These are phyloP conservation scores for Punctoribates punctum DNA, from an alignment of 2,888 invertebrate species.

Conservation along the genomic window DNA sequence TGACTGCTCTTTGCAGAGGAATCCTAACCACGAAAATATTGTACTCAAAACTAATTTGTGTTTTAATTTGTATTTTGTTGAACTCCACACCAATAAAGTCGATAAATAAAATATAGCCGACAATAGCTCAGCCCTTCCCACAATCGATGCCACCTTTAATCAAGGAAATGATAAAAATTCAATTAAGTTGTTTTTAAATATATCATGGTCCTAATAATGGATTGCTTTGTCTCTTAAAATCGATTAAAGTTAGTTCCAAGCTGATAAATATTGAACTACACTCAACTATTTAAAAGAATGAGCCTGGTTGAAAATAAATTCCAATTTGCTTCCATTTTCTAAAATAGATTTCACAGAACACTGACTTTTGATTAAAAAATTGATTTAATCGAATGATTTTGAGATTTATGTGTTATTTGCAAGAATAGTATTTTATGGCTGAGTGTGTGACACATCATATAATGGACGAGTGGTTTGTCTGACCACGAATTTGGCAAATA, in stretches of 20 bases:
- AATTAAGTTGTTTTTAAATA: neutral
- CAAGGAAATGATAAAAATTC: neutral
- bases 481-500: no score
- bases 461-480: no score
- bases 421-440: neutral
- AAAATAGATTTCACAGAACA: neutral
- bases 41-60: constrained; percentile 32
- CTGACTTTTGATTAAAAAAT: neutral
- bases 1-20: constrained; percentile 55
- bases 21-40: constrained; percentile 52
- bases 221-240: no score
- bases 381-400: no score
- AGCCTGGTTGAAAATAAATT: no score
- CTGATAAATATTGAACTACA: no score
- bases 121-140: constrained; percentile 56
- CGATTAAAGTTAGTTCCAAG: no score
- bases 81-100: constrained; percentile 49
- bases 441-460: no score
- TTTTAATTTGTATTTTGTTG: constrained; percentile 7
- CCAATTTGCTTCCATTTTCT: no score
- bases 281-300: no score
- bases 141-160: constrained; percentile 52
- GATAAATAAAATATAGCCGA: constrained; percentile 54
- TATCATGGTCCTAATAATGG: no score
- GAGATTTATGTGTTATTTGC: no score